phyloP scores from a whole-genome alignment of 2,888 invertebrate genomes.

The Petrolisthes cinctipes region DNA sequence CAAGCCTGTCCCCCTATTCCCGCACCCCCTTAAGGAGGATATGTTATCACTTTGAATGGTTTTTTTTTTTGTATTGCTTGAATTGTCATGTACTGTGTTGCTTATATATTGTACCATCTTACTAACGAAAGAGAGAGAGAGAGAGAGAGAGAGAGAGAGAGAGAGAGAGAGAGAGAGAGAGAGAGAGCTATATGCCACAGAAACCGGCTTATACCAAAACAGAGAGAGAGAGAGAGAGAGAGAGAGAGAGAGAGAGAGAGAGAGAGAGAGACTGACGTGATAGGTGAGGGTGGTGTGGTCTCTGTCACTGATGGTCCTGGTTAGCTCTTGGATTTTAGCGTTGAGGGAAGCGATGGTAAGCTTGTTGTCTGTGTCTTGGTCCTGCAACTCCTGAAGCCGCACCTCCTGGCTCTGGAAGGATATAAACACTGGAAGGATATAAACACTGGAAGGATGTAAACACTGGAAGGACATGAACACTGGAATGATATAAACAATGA shows the following conservation, averaged over 20 bases:
- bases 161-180: background rate
- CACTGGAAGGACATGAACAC: no score
- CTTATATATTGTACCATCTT: no score
- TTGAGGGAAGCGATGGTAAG: constrained; percentile 32
- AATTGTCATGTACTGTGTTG: no score
- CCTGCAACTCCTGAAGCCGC: background rate
- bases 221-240: background rate
- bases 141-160: background rate
- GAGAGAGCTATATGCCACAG: background rate
- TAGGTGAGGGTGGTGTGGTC: constrained; percentile 32
- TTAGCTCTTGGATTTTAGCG: constrained; percentile 28
- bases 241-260: background rate
- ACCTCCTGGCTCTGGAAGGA: constrained; percentile 21
- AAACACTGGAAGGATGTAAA: no score
- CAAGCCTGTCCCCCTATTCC: no score
- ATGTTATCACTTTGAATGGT: no score
- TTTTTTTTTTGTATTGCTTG: no score
- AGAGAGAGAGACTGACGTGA: constrained; percentile 17
- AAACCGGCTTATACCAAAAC: background rate
- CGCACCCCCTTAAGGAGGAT: no score
- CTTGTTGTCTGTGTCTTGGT: constrained; percentile 21
- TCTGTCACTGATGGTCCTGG: background rate
- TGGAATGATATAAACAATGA: no score
- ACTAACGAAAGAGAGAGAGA: background rate
- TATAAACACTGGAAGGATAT: background rate